phyloP scores from a whole-genome alignment of 2,797 vertebrate species.

The Acipenser oxyrinchus region DNA sequence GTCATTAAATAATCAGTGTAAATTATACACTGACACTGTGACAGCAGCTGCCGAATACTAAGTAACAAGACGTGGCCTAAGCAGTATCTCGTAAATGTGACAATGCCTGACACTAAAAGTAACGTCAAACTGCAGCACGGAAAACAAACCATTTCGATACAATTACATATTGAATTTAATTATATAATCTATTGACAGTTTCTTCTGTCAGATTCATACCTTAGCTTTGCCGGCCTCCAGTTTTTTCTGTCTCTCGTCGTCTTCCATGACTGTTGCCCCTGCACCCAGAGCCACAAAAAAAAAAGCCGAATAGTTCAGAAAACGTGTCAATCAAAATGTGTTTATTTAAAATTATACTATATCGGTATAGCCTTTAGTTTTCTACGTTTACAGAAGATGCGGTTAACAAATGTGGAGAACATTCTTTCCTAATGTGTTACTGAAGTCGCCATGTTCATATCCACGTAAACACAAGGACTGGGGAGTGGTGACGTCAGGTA shows the following conservation, averaged over 20 bases:
- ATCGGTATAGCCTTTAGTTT: constrained; percentile 6
- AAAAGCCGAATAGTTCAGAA: too few species aligned
- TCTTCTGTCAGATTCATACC: constrained; percentile 54
- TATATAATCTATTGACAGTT: not conserved
- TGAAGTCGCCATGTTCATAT: constrained; percentile 80
- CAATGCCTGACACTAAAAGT: too few species aligned
- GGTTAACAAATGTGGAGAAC: constrained; percentile 18
- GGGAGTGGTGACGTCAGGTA: constrained; percentile 49
- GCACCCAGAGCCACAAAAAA: constrained; percentile 41
- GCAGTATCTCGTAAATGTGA: too few species aligned
- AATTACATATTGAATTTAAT: too few species aligned
- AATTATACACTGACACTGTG: too few species aligned
- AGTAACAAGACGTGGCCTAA: too few species aligned
- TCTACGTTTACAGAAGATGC: constrained; percentile 10
- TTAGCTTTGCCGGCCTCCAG: constrained; percentile 91
- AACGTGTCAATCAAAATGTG: constrained; percentile 16
- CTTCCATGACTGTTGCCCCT: constrained; percentile 73
- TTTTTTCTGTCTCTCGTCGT: constrained; percentile 86
- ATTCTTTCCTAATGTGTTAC: constrained; percentile 32
- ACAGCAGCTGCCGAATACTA: too few species aligned
- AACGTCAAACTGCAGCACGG: too few species aligned
- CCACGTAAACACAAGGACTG: constrained; percentile 84
- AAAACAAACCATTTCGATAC: too few species aligned
- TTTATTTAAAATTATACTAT: constrained; percentile 3
- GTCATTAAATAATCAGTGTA: too few species aligned